These are phyloP conservation scores for Autographa gamma DNA, from an alignment of 2,888 invertebrate genomes.

Conservation along the genomic window DNA sequence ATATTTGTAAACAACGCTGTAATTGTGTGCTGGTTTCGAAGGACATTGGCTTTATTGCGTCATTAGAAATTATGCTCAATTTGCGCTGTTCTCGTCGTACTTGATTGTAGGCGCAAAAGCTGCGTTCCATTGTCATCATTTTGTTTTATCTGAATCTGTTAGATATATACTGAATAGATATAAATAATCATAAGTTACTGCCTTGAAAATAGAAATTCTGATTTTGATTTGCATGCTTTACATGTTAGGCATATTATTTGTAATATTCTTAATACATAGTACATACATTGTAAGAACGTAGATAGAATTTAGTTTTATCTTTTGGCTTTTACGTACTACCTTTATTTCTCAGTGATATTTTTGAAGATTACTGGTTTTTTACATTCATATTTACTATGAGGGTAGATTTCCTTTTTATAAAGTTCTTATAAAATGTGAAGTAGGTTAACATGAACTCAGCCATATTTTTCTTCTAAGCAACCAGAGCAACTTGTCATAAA, in stretches of 20 bases:
- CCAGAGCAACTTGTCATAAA: too few relatives aligned
- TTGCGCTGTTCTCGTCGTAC: conserved; percentile 1
- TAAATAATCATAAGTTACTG: background rate
- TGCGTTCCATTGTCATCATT: conserved; percentile 2
- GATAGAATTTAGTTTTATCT: background rate
- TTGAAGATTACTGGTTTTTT: too few relatives aligned
- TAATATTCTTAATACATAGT: background rate
- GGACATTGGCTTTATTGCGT: conserved; percentile 50
- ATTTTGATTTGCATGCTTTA: background rate
- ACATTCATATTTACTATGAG: background rate
- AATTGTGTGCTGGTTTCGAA: conserved; percentile 30
- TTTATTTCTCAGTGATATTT: too few relatives aligned
- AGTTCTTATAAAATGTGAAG: background rate
- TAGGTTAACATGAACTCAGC: too few relatives aligned
- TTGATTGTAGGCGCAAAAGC: background rate
- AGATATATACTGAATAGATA: background rate
- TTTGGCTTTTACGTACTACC: too few relatives aligned
- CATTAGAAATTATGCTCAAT: conserved; percentile 32
- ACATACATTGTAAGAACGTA: background rate
- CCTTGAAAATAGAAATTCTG: background rate
- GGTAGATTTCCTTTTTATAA: background rate
- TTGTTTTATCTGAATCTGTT: background rate
- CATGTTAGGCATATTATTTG: too few relatives aligned
- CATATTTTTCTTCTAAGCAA: too few relatives aligned
- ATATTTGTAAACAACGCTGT: conserved; percentile 54